Base-by-base conservation (phyloP, 2,888 invertebrate genomes). In the Rhagonycha lutea region DNA sequence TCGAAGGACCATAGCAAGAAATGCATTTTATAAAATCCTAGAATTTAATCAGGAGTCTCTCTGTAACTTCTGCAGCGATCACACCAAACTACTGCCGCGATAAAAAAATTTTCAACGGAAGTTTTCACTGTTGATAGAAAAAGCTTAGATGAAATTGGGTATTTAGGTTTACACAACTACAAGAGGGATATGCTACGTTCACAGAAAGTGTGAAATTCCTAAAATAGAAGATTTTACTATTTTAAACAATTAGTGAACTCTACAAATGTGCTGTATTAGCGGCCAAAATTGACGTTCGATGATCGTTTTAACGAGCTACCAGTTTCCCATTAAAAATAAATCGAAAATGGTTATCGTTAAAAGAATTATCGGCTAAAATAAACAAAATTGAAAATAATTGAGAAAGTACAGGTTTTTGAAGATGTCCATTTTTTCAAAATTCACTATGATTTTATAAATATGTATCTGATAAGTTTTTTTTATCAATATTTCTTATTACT, bases 381-480 rank as follows among this genome's bases (percentile, higher is more conserved):
- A 47, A 11, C 12, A 5, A 47, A 47, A 47, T n/a, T 47, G 7
- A 47, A 47, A n/a, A n/a, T 7, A 47, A 32, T 2, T n/a, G 0
- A 7, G 47, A 47, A 47, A 47, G 47, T 47, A 47, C n/a, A 47
- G 47, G 47, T 8, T n/a, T 7, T 47, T 8, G 47, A n/a, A n/a
- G 7, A n/a, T 29, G 2, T n/a, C 47, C 7, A 8, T 65, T 24
- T 24, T 24, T 65, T 65, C 67, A 74, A 74, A 74, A 74, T 70
- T 70, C 74, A 68, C 74, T 61, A 74, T 61, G 70, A 65, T 28
- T 65, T 24, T 29, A 70, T 47, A 47, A 47, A 47, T 47, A 72
- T 68, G 61, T 24, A 28, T 62, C n/a, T 74, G 74, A 74, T 74
- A 74, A 69, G 28, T 74, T 47, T 47, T 18, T n/a, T 70, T 67